These are phyloP conservation scores for Rhagoletis pomonella DNA, from an alignment of 1,140 invertebrate genomes.

Conservation along the genomic window DNA sequence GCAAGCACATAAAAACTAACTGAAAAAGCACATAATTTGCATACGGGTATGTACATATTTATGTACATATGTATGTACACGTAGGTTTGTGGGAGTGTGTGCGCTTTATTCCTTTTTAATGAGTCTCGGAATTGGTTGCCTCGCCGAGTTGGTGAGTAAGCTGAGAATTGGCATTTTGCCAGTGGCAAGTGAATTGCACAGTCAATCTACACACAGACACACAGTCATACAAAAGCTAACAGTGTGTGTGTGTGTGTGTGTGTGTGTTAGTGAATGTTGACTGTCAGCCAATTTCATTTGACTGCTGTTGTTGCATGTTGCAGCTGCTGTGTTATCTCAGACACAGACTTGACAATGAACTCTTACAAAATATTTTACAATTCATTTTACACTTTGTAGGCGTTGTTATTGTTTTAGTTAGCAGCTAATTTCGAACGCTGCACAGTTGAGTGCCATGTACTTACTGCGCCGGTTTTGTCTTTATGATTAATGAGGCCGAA, in stretches of 20 bases:
- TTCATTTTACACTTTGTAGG: not conserved
- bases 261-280: not conserved
- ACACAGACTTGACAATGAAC: constrained; percentile 29
- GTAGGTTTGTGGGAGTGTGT: not conserved
- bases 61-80: not conserved
- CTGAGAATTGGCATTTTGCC: not conserved
- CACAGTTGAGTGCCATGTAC: not conserved
- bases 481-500: not conserved
- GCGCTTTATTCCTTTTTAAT: constrained; percentile 19
- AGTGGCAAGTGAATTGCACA: constrained; percentile 7
- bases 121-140: constrained; percentile 12
- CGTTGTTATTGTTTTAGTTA: not conserved
- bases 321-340: constrained; percentile 9
- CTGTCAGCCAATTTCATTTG: constrained; percentile 6
- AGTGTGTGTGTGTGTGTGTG: too few relatives aligned
- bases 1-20: constrained; percentile 1
- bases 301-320: constrained; percentile 1
- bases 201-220: not conserved
- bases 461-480: not conserved
- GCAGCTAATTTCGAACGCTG: not conserved
- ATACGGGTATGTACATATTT: not conserved
- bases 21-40: not conserved
- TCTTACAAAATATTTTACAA: constrained; percentile 14
- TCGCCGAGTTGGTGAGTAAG: not conserved
- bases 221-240: not conserved